These are phyloP conservation scores for Phyllotreta cruciferae DNA, from an alignment of 2,888 invertebrate species.

Conservation along the genomic window DNA sequence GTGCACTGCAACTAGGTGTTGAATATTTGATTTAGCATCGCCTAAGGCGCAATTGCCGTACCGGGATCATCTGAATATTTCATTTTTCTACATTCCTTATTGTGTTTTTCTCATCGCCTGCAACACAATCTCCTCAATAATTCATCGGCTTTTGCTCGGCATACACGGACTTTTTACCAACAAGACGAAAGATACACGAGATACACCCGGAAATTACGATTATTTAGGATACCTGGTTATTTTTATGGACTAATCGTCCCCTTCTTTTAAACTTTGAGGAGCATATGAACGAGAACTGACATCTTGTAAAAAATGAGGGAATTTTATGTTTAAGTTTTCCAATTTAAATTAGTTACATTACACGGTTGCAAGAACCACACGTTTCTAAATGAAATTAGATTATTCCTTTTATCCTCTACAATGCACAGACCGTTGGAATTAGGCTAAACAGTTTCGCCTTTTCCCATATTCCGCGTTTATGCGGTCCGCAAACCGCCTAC, in stretches of 20 bases:
- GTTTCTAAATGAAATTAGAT: background rate
- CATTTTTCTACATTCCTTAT: conserved; percentile 46
- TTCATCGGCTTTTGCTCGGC: conserved; percentile 42
- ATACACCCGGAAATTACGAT: too few species aligned
- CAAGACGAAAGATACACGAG: conserved; percentile 3
- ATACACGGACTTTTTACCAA: conserved; percentile 37
- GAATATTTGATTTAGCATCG: conserved; percentile 47
- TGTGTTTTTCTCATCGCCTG: conserved; percentile 51
- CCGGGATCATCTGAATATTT: conserved; percentile 49
- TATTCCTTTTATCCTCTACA: background rate
- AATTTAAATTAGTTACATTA: too few species aligned
- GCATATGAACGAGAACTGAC: too few species aligned
- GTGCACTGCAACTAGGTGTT: conserved; percentile 38
- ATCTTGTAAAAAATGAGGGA: too few species aligned
- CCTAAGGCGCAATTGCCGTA: conserved; percentile 47
- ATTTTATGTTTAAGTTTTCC: too few species aligned
- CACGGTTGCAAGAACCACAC: too few species aligned
- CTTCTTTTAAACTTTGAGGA: too few species aligned
- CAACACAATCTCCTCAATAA: conserved; percentile 55
- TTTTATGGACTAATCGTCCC: too few species aligned
- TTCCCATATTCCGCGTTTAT: background rate
- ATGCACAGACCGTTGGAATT: background rate
- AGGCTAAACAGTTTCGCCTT: conserved; percentile 5
- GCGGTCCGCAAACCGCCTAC: conserved; percentile 9
- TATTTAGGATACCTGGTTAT: too few species aligned